Conservation (phyloP, 2,113 vertebrate genomes). For the Laticauda colubrina region DNA sequence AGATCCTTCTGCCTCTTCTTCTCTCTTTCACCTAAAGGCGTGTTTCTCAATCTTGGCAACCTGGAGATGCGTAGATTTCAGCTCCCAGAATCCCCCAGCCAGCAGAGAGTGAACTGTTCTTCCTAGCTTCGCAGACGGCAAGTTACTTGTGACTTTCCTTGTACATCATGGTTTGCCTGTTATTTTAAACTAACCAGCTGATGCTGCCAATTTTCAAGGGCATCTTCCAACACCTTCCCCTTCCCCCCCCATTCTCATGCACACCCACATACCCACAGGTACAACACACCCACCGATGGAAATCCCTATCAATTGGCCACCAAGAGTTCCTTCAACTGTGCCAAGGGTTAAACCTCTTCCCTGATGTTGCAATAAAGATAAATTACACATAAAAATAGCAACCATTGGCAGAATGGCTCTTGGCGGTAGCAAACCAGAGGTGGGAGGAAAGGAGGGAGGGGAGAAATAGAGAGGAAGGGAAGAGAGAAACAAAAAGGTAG, state of each 20-base stretch:
- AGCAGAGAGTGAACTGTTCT: too few species aligned
- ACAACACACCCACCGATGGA: background rate
- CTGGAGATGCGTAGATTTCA: too few species aligned
- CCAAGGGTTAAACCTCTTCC: slow-evolving; percentile 35
- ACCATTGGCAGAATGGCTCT: slow-evolving; percentile 28
- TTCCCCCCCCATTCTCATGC: background rate
- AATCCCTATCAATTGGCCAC: background rate
- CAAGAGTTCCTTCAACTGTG: slow-evolving; percentile 20
- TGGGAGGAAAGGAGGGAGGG: too few species aligned
- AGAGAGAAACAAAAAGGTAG: background rate
- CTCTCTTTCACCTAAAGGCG: background rate
- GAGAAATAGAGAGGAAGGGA: background rate
- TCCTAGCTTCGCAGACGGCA: background rate
- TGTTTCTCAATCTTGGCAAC: too few species aligned
- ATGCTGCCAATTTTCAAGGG: background rate
- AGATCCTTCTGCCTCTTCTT: background rate
- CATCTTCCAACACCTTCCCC: background rate
- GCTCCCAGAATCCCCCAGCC: too few species aligned
- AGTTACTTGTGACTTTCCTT: background rate
- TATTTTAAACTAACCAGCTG: background rate
- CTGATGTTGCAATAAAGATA: slow-evolving; percentile 46
- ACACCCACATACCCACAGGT: background rate
- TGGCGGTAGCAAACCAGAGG: slow-evolving; percentile 15
- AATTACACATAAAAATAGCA: slow-evolving; percentile 34
- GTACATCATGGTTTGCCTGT: background rate